phyloP scores from a whole-genome alignment of 2,888 invertebrate species.

The Ormyrus rosae region DNA sequence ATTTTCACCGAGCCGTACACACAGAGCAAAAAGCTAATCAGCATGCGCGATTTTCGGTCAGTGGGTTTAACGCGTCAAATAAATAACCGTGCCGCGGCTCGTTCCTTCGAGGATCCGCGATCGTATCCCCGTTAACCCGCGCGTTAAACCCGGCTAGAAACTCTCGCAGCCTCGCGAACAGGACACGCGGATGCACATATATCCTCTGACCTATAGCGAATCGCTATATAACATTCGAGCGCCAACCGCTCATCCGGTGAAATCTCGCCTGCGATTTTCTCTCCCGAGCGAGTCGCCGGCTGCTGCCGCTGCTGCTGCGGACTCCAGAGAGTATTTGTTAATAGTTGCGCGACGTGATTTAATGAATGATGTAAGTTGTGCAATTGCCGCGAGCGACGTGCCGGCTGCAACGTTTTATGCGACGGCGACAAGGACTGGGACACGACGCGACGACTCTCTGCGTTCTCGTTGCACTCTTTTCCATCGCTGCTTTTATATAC shows the following conservation, averaged over 20 bases:
- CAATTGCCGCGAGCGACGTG: slow-evolving; percentile 21
- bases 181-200: slow-evolving; percentile 37
- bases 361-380: slow-evolving; percentile 37
- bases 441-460: neutral
- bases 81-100: too few relatives aligned
- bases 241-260: slow-evolving; percentile 32
- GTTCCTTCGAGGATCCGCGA: too few relatives aligned
- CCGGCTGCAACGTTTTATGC: slow-evolving; percentile 19
- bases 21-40: too few relatives aligned
- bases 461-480: neutral
- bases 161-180: neutral
- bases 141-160: slow-evolving; percentile 7
- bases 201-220: slow-evolving; percentile 39
- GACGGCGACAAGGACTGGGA: neutral
- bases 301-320: too few relatives aligned
- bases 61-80: too few relatives aligned
- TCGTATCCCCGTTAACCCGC: neutral
- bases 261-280: slow-evolving; percentile 30
- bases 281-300: neutral
- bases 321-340: slow-evolving; percentile 3
- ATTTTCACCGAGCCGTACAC: too few relatives aligned
- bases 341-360: slow-evolving; percentile 27
- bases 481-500: too few relatives aligned
- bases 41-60: too few relatives aligned
- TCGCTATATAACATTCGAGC: slow-evolving; percentile 1